Conservation (phyloP, 1,140 invertebrate genomes). For the Lasioglossum baleicum region DNA sequence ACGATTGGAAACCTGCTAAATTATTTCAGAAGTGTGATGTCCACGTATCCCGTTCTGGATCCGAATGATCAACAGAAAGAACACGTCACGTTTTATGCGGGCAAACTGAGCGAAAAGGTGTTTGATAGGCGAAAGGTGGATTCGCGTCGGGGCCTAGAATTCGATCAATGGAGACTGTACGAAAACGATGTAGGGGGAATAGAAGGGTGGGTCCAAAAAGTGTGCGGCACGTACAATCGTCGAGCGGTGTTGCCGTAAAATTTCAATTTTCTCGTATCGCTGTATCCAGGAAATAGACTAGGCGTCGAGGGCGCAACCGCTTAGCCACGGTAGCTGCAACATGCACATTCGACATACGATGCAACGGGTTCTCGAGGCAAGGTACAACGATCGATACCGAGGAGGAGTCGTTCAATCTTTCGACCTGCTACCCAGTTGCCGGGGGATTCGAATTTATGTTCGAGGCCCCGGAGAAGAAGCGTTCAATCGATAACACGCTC, state of each 20-base stretch:
- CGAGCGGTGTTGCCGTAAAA: slow-evolving; percentile 58
- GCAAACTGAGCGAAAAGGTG: not conserved
- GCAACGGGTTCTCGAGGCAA: slow-evolving; percentile 33
- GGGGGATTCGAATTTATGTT: slow-evolving; percentile 17
- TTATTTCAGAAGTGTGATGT: too few species aligned
- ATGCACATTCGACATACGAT: slow-evolving; percentile 47
- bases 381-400: slow-evolving; percentile 45
- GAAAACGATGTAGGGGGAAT: too few species aligned
- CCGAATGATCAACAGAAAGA: not conserved
- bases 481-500: slow-evolving; percentile 10
- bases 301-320: slow-evolving; percentile 9
- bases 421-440: not conserved
- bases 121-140: not conserved
- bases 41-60: not conserved
- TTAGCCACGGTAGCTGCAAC: slow-evolving; percentile 19
- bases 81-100: too few species aligned
- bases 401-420: slow-evolving; percentile 57
- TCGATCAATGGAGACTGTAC: not conserved
- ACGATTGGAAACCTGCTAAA: too few species aligned
- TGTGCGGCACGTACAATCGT: slow-evolving; percentile 49
- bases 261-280: slow-evolving; percentile 63
- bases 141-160: slow-evolving; percentile 30
- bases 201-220: not conserved
- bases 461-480: not conserved
- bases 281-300: slow-evolving; percentile 42